These are phyloP conservation scores for Melipona beecheii DNA, from an alignment of 2,888 invertebrate species.

Conservation along the genomic window DNA sequence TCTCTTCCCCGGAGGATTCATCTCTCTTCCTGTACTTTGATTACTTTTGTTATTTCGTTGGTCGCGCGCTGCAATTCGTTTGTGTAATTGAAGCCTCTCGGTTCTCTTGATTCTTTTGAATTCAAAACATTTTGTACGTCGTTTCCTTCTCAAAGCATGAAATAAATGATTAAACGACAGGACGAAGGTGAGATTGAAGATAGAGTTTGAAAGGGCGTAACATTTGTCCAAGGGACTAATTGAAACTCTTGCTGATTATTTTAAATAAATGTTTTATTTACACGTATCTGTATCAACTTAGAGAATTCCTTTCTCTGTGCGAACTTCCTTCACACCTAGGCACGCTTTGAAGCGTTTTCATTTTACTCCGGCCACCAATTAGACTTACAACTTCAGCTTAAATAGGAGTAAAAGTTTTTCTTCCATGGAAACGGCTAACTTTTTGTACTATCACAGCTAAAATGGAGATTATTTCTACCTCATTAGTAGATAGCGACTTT, in stretches of 20 bases:
- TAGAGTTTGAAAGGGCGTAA: too few species aligned
- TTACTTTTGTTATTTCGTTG: conserved; percentile 32
- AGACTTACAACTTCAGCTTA: neutral
- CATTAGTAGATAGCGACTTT: neutral
- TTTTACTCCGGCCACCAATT: neutral
- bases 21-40: conserved; percentile 15
- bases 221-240: neutral
- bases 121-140: neutral
- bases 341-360: neutral
- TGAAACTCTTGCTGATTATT: neutral
- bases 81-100: conserved; percentile 14
- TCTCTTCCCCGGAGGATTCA: conserved; percentile 15
- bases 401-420: conserved; percentile 1
- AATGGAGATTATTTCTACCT: conserved; percentile 5
- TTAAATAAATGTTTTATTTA: conserved; percentile 49
- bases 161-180: neutral
- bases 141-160: neutral
- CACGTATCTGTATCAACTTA: conserved; percentile 4
- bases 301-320: neutral
- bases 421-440: neutral
- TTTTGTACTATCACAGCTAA: conserved; percentile 24
- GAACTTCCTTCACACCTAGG: neutral
- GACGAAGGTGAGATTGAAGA: neutral
- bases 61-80: conserved; percentile 10
- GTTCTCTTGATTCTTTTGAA: neutral